Evolutionary conservation across 2,888 invertebrate genomes (phyloP).

Genomic region (Xestia sexstrigata): DNA sequence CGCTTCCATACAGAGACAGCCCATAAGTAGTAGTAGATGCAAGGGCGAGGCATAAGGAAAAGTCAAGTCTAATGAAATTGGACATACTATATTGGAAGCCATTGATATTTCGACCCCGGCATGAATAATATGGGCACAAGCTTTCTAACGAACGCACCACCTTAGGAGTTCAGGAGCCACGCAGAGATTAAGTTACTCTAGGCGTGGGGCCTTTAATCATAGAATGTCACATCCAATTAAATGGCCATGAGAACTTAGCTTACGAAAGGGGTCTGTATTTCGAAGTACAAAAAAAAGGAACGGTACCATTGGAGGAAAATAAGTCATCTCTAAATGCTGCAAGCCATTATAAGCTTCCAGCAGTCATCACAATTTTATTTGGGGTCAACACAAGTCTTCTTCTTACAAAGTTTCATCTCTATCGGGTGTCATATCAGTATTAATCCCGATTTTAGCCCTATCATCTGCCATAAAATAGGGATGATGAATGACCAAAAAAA

Average conservation of each 20-base stretch:
- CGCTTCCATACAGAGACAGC: neutral
- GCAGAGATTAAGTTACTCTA: conserved; percentile 46
- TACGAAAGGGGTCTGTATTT: neutral
- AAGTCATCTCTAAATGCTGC: neutral
- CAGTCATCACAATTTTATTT: neutral
- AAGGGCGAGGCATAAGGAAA: conserved; percentile 16
- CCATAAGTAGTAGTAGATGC: neutral
- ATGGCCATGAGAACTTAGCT: conserved; percentile 9
- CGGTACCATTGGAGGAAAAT: neutral
- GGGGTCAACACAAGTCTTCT: neutral
- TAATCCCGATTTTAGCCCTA: neutral
- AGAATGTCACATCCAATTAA: conserved; percentile 23
- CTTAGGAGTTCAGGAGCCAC: conserved; percentile 51
- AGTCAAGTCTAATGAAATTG: conserved; percentile 10
- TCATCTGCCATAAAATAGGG: neutral
- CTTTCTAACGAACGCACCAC: conserved; percentile 45
- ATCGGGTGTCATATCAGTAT: neutral
- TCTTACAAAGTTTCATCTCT: neutral
- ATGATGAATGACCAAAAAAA: no score
- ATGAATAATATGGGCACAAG: conserved; percentile 28
- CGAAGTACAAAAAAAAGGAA: neutral
- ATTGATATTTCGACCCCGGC: conserved; percentile 52
- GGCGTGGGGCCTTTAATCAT: conserved; percentile 45
- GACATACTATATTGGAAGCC: conserved; percentile 35
- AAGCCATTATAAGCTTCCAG: neutral